Percentiles rank a stretch among this genome's conserved stretches.
These are phyloP conservation scores for Mythimna vitellina DNA, from an alignment of 2,888 invertebrate species.

Conservation along the genomic window DNA sequence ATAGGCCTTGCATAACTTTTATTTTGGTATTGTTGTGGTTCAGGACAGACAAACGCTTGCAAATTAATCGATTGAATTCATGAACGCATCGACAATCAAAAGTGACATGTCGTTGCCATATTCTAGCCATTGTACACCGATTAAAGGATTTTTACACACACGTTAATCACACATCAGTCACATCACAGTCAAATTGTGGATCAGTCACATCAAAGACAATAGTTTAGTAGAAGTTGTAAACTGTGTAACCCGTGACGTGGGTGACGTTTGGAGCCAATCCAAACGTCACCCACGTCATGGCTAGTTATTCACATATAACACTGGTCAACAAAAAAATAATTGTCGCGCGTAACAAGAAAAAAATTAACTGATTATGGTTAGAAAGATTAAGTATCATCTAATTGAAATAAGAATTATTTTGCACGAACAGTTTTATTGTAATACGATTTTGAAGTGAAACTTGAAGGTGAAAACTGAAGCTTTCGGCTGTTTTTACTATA, in stretches of 20 bases:
- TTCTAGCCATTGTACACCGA: neutral
- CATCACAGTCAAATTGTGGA: neutral
- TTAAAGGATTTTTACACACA: neutral
- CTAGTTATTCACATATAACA: neutral
- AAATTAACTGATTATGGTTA: no score
- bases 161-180: neutral
- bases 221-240: neutral
- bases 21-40: neutral
- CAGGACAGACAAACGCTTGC: neutral
- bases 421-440: no score
- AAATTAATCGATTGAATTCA: neutral
- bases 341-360: no score
- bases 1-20: neutral
- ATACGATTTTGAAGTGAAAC: no score
- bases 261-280: no score
- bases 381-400: no score
- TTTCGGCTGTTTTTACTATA: no score
- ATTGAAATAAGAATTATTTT: no score
- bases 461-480: no score
- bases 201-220: neutral
- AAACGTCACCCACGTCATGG: neutral
- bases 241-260: no score
- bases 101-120: neutral
- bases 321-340: no score
- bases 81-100: neutral